Percentiles rank a stretch among this genome's conserved stretches.
phyloP scores from a whole-genome alignment of 2,888 invertebrate genomes.

The Linhomoeus sp. region DNA sequence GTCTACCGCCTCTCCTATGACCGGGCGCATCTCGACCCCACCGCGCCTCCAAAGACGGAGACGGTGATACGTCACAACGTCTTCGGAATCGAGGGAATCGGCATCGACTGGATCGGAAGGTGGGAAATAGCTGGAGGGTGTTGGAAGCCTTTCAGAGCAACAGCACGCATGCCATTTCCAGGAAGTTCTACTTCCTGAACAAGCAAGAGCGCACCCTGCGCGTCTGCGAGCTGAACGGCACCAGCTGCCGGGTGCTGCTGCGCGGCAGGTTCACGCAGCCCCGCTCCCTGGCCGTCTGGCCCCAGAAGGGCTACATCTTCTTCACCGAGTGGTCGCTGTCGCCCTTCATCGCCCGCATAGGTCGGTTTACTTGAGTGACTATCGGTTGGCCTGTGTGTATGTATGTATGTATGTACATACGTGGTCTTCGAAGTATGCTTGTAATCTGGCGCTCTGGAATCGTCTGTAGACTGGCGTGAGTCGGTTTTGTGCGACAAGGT shows the following conservation, averaged over 20 bases:
- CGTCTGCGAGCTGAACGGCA: constrained; percentile 79
- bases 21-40: constrained; percentile 16
- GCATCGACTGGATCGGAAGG: constrained; percentile 77
- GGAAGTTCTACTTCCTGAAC: constrained; percentile 92
- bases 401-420: too few relatives aligned
- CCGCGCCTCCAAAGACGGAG: constrained; percentile 39
- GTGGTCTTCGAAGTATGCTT: too few relatives aligned
- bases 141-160: not conserved
- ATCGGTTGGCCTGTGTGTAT: not conserved
- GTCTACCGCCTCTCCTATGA: too few relatives aligned
- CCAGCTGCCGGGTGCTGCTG: constrained; percentile 56
- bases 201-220: constrained; percentile 80
- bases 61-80: constrained; percentile 75
- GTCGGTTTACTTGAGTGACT: constrained; percentile 27
- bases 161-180: constrained; percentile 10
- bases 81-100: constrained; percentile 86
- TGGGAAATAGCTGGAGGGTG: constrained; percentile 2
- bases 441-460: too few relatives aligned
- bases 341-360: constrained; percentile 87
- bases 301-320: constrained; percentile 52
- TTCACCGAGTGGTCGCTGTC: constrained; percentile 72
- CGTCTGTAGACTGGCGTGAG: too few relatives aligned
- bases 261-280: constrained; percentile 66
- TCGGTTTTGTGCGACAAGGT: too few relatives aligned
- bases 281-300: constrained; percentile 78